Evolutionary conservation across 2,113 vertebrate genomes (phyloP).

Genomic region (Laterallus jamaicensis): DNA sequence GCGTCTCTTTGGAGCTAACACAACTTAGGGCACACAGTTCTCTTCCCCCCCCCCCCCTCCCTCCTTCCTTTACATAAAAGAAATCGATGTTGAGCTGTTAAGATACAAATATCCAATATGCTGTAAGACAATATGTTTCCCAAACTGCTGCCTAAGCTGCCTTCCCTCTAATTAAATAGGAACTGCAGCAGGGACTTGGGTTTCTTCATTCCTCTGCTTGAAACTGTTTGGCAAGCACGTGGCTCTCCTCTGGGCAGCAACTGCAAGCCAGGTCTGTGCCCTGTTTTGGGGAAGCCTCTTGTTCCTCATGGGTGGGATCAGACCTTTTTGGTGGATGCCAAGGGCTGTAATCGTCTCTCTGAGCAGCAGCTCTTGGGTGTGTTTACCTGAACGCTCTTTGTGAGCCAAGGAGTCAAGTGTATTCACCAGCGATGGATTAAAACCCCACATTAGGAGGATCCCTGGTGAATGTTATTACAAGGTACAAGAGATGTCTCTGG

Average conservation of each 20-base stretch:
- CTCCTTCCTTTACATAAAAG: conserved; percentile 32
- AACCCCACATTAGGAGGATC: neutral
- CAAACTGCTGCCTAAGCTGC: conserved; percentile 62
- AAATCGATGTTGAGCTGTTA: conserved; percentile 42
- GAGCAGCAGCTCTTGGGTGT: neutral
- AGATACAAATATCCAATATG: conserved; percentile 55
- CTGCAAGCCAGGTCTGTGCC: neutral
- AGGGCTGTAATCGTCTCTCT: neutral
- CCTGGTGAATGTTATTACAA: conserved; percentile 26
- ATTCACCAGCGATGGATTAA: neutral
- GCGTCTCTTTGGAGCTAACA: conserved; percentile 39
- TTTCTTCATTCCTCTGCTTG: conserved; percentile 16
- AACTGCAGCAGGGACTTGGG: neutral
- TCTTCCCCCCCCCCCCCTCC: neutral
- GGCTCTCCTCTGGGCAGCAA: neutral
- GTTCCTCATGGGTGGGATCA: neutral
- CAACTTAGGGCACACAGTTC: conserved; percentile 34
- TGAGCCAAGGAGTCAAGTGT: neutral
- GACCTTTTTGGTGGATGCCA: neutral
- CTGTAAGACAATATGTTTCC: conserved; percentile 53
- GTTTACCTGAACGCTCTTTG: neutral
- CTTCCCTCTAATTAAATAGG: conserved; percentile 58
- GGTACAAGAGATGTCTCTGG: neutral
- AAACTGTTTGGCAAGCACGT: neutral
- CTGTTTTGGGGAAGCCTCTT: neutral